These are phyloP conservation scores for Serranus cabrilla DNA, from an alignment of 2,797 vertebrate genomes.

Conservation along the genomic window DNA sequence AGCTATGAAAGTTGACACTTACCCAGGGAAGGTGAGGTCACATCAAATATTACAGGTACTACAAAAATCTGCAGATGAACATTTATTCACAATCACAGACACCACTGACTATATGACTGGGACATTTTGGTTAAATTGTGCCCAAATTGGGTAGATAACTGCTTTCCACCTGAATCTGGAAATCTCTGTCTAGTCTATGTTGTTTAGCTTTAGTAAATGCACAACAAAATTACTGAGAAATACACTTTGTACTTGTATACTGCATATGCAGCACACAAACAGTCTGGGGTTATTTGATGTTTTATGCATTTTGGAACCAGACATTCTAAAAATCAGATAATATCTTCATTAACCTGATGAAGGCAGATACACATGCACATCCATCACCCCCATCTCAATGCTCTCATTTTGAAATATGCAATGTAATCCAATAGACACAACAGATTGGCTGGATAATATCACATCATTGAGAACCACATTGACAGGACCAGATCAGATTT, in stretches of 20 bases:
- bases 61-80: too few relatives aligned
- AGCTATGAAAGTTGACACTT: too few relatives aligned
- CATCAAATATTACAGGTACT: too few relatives aligned
- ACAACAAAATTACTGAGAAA: not conserved
- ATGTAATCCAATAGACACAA: not conserved
- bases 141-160: too few relatives aligned
- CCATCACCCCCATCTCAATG: not conserved
- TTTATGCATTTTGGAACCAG: too few relatives aligned
- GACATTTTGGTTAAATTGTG: too few relatives aligned
- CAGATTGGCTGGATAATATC: not conserved
- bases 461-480: not conserved
- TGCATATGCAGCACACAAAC: not conserved
- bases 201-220: not conserved
- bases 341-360: not conserved
- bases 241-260: not conserved
- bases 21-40: too few relatives aligned
- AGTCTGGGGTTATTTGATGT: not conserved
- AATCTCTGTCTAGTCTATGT: not conserved
- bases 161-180: not conserved
- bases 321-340: not conserved
- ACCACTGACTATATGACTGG: too few relatives aligned
- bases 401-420: not conserved
- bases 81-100: too few relatives aligned
- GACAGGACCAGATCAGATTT: not conserved
- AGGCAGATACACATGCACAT: not conserved